A percentile compares a stretch with the other conserved stretches of the same genome.
Conservation (phyloP, 2,113 vertebrate species). For the Calonectris borealis region DNA sequence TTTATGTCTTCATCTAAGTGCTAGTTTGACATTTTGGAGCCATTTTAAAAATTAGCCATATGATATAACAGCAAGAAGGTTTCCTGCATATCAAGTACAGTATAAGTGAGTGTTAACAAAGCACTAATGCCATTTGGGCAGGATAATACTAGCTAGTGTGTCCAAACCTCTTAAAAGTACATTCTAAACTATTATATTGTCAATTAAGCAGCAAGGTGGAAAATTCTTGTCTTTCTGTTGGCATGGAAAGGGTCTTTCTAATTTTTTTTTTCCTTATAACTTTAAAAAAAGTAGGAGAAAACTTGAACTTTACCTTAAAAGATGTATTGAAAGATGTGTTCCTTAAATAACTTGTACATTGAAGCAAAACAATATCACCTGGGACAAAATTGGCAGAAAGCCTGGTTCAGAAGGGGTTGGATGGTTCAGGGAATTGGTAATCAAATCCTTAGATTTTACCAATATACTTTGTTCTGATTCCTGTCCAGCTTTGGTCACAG, state of each 20-base stretch:
- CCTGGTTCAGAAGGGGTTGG: neutral
- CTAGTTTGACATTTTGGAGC: neutral
- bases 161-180: conserved; percentile 61
- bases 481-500: neutral
- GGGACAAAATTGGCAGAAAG: neutral
- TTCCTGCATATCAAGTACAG: neutral
- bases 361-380: neutral
- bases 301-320: neutral
- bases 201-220: conserved; percentile 73
- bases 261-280: neutral
- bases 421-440: neutral
- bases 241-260: conserved; percentile 4
- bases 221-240: conserved; percentile 72
- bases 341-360: neutral
- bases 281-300: conserved; percentile 21
- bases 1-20: neutral
- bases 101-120: conserved; percentile 63
- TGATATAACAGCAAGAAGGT: conserved; percentile 7
- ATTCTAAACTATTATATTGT: conserved; percentile 59
- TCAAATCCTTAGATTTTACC: neutral
- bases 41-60: neutral
- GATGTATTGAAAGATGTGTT: neutral
- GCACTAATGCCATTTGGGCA: conserved; percentile 68
- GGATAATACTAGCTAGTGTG: neutral
- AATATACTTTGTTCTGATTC: neutral